Conservation (phyloP, 2,888 invertebrate genomes). For the Dynastes grantii region DNA sequence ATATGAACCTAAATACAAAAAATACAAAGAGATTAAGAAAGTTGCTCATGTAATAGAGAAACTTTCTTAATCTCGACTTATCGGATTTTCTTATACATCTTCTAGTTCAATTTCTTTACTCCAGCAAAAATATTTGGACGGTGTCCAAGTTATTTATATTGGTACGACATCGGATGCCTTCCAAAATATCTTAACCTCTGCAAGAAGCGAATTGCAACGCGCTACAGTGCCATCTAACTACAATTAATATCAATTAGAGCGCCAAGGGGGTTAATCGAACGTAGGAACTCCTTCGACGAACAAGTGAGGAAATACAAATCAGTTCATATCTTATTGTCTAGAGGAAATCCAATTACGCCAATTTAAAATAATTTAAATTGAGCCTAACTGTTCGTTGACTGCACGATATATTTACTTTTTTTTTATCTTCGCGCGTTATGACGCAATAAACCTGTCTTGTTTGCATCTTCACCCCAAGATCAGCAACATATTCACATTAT, state of each 20-base stretch:
- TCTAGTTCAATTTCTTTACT: neutral
- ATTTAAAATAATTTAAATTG: constrained; percentile 49
- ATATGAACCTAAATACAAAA: neutral
- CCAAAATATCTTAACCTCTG: constrained; percentile 7
- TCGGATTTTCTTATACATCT: constrained; percentile 7
- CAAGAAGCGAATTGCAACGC: constrained; percentile 15
- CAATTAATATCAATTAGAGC: constrained; percentile 48
- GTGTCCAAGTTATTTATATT: constrained; percentile 31
- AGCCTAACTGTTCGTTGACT: neutral
- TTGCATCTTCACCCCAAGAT: neutral
- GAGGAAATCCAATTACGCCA: constrained; percentile 50
- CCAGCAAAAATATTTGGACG: constrained; percentile 28
- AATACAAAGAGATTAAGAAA: neutral
- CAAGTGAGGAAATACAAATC: constrained; percentile 48
- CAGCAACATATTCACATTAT: too few species aligned
- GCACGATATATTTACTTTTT: constrained; percentile 2
- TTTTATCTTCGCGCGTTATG: constrained; percentile 3
- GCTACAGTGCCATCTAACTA: constrained; percentile 8
- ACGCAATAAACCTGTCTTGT: neutral
- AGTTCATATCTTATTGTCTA: constrained; percentile 39
- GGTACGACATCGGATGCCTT: constrained; percentile 9
- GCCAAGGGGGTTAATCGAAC: constrained; percentile 38
- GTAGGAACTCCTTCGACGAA: constrained; percentile 12
- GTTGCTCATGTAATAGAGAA: neutral
- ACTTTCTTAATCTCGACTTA: constrained; percentile 24